Evolutionary conservation across 35 echinoderm and acorn worm species (phyloP), one percentile per base, ranked within the genome.

Genomic region (Chiridota heheva): DNA sequence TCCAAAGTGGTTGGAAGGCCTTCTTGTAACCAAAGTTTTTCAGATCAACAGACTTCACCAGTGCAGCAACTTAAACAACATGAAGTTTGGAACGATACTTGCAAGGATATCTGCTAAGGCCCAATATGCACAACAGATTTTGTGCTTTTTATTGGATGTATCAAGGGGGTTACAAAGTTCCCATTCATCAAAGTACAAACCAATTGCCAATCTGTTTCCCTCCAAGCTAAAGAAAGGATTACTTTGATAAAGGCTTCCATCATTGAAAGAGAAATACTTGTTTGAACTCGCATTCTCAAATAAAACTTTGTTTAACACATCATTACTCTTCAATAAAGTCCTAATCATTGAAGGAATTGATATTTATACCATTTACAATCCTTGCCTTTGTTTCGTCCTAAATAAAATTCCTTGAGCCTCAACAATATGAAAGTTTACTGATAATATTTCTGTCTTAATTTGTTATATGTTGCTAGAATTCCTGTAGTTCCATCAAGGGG

Each of bases 291-390:
- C 35, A 30, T 63, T 63, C 3, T 72, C 40, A 3, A 41, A 72
- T 24, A 72, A 72, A 44, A 72, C 22, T 30, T 72, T 72, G 48
- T 72, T 44, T 42, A 72, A 42, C 69, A 72, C 69, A 44, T 72
- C 69, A 27, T 40, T 44, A 45, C 69, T 72, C 13, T 72, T 40
- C 25, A 72, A 41, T n/a, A 72, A 42, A 7, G 43, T 72, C 31
- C 31, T 40, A 2, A 72, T 22, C 69, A 72, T 72, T 12, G 40
- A 3, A n/a, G 69, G 69, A 3, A 72, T 24, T 17, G 69, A 44
- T 41, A 72, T 41, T 28, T 72, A 72, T 15, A 24, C 24, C 40
- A 72, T 72, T 12, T 41, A 47, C 69, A 72, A 28, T 7, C 2
- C 48, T 72, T 72, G 40, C 69, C 40, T n/a, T 45, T 45, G 40